Conservation (phyloP, 2,888 invertebrate species). For the Lamproptera curius region DNA sequence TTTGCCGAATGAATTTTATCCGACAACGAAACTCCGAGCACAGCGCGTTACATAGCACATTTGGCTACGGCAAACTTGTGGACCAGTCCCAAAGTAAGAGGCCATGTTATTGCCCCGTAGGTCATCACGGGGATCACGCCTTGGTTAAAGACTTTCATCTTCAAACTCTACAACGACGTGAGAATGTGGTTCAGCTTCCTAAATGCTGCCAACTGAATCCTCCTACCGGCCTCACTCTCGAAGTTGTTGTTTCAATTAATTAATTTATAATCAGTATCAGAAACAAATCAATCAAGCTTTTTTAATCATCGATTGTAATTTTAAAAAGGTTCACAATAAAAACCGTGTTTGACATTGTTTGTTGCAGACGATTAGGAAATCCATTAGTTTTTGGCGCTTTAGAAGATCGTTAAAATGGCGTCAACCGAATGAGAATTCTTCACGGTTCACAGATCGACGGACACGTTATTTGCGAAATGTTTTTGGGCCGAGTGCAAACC, state of each 20-base stretch:
- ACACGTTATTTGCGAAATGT: constrained; percentile 15
- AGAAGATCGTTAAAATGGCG: constrained; percentile 5
- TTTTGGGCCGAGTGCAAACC: not conserved
- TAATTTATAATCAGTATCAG: not conserved
- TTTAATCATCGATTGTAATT: not conserved
- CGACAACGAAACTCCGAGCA: too few species aligned
- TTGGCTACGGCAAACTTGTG: too few species aligned
- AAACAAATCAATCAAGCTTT: not conserved
- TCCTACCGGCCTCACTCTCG: too few species aligned
- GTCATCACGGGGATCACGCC: too few species aligned
- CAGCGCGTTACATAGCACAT: too few species aligned
- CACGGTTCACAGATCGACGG: constrained; percentile 20
- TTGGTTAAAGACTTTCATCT: too few species aligned
- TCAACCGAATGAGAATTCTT: constrained; percentile 12
- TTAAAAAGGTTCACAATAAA: not conserved
- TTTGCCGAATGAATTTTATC: too few species aligned
- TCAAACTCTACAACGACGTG: too few species aligned
- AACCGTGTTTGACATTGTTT: not conserved
- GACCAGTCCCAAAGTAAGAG: too few species aligned
- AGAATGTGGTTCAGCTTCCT: too few species aligned
- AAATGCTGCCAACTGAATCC: too few species aligned
- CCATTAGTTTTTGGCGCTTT: constrained; percentile 11
- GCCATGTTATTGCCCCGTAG: too few species aligned
- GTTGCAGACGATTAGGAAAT: constrained; percentile 15
- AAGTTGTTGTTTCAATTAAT: not conserved